Conservation (phyloP, 1,140 invertebrate species). For the Aphis gossypii region DNA sequence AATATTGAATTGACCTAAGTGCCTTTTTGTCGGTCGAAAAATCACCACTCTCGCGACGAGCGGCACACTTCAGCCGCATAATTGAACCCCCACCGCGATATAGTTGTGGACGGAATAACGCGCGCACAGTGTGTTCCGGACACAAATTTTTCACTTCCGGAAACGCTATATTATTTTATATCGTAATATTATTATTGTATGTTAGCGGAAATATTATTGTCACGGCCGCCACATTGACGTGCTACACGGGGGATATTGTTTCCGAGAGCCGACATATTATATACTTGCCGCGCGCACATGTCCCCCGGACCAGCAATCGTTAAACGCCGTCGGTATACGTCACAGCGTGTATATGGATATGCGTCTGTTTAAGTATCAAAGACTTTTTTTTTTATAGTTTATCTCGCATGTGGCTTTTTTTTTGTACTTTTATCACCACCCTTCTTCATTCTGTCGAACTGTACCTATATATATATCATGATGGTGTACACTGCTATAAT, state of each 20-base stretch:
- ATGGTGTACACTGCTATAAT: background rate
- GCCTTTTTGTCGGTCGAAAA: background rate
- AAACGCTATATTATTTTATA: background rate
- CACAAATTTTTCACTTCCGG: background rate
- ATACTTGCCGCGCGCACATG: background rate
- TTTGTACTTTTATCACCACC: background rate
- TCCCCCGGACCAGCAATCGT: background rate
- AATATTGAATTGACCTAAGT: background rate
- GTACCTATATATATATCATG: background rate
- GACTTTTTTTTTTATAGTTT: background rate
- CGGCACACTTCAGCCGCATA: background rate
- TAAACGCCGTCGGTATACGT: background rate
- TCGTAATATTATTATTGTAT: background rate
- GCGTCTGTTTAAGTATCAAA: background rate
- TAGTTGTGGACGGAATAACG: background rate
- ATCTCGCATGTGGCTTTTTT: background rate
- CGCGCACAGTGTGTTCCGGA: background rate
- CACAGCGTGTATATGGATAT: background rate
- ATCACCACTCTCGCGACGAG: background rate
- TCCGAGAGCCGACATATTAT: background rate
- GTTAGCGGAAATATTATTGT: too few relatives aligned
- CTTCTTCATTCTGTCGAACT: background rate
- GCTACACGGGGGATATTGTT: background rate
- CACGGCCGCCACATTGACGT: too few relatives aligned
- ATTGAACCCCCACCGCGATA: background rate